Base-by-base conservation (phyloP, 1,140 invertebrate species). In the Rhynchophorus ferrugineus region DNA sequence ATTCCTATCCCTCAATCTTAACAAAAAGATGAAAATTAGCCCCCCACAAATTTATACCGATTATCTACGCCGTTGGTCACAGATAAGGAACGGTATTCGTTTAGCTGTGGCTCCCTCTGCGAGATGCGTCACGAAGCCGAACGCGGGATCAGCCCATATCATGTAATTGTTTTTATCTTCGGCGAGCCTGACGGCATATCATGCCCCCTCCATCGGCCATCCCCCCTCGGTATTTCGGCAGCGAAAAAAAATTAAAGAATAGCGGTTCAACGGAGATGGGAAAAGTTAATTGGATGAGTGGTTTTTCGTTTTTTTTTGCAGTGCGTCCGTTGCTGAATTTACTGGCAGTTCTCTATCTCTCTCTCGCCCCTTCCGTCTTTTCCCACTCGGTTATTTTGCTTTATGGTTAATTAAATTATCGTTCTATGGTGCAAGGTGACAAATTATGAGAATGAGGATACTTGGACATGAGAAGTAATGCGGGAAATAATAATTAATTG, bases 61-160 rank as follows among this genome's bases (percentile, higher is more conserved):
- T 49, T 49, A 49, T 49, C 38, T 49, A 29, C 47, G 43, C 38
- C 36, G 47, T 17, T 42, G 21, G 18, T n/a, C 34, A 21, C 37
- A 49, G 47, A 49, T 49, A 49, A 49, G 47, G 43, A 49, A 49
- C 38, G n/a, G n/a, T n/a, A n/a, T n/a, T n/a, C n/a, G n/a, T n/a
- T n/a, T n/a, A n/a, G n/a, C n/a, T n/a, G n/a, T n/a, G n/a, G n/a
- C n/a, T n/a, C n/a, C n/a, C n/a, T n/a, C n/a, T n/a, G n/a, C n/a
- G n/a, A n/a, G n/a, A n/a, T n/a, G n/a, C n/a, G n/a, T n/a, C 47
- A 49, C 47, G 38, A 39, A 16, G 35, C 35, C n/a, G 35, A 3
- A 35, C 38, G 17, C n/a, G 37, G 19, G 37, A 42, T 49, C 47
- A 49, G 41, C 36, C 38, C 47, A 41, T 22, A 39, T 22, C 37